A percentile compares a stretch with the other conserved stretches of the same genome.
phyloP scores from a whole-genome alignment of 2,888 invertebrate genomes.

The Pharmacophagus antenor region DNA sequence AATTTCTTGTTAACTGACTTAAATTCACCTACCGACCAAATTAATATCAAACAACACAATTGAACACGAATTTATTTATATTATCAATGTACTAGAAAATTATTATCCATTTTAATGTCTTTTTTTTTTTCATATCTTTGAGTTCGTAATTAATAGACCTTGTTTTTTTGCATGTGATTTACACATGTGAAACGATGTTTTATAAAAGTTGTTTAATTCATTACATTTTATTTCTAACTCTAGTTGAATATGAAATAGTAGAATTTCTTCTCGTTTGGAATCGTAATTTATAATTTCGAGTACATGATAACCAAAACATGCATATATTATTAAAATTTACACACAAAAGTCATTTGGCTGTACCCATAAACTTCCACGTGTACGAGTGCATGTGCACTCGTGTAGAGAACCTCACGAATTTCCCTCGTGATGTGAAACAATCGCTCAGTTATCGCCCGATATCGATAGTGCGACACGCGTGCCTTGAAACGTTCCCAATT shows the following conservation, averaged over 20 bases:
- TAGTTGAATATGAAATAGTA: not conserved
- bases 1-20: constrained; percentile 27
- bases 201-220: not conserved
- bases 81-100: not conserved
- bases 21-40: constrained; percentile 19
- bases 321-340: constrained; percentile 2
- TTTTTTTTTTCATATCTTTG: not conserved
- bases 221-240: not conserved
- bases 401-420: constrained; percentile 23
- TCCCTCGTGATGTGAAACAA: constrained; percentile 30
- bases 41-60: constrained; percentile 23
- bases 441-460: constrained; percentile 23
- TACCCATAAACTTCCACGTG: constrained; percentile 11
- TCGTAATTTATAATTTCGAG: not conserved
- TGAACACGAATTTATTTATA: constrained; percentile 10
- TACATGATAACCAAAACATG: not conserved
- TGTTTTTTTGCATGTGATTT: not conserved
- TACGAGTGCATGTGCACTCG: constrained; percentile 18
- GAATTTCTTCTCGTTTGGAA: not conserved
- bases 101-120: not conserved
- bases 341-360: not conserved
- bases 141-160: not conserved
- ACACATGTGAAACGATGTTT: not conserved
- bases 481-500: constrained; percentile 16
- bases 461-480: constrained; percentile 17